Base-by-base conservation (phyloP, 2,888 invertebrate genomes). In the Oscheius sp. region DNA sequence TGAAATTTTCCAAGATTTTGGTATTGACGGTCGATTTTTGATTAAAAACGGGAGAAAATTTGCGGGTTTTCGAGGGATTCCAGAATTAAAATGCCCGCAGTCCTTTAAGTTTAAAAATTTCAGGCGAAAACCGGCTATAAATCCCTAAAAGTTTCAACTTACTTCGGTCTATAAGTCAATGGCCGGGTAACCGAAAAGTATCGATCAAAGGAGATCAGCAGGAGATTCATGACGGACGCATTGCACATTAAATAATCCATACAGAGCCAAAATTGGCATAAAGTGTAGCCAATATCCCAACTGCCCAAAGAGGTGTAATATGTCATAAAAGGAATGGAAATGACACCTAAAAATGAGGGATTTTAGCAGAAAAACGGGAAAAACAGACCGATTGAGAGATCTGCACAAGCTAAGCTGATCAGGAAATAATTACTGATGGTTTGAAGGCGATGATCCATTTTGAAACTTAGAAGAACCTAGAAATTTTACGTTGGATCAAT, bases 361-460 rank as follows among this genome's bases (percentile, higher is more conserved):
- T 63, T 21, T 18, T 21, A 3, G 35, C 3, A 9, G 35, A 9
- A 35, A 35, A 18, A 23, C 49, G 25, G 29, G 6, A 46, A 25
- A 27, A 6, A 46, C 45, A 45, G 21, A 0, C 97, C 98, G 85
- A 99, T 95, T 25, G 95, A 94, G 89, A 97, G 94, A 90, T 99
- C 98, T 64, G 98, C 98, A 72, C 98, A 94, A 73, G 98, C 97
- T 88, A 98, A 91, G 81, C 95, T 96, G 25, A 91, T 82, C 75
- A 99, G 92, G 91, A 98, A 99, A 90, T 97, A 97, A 91, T 97
- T 98, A 91, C 95, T 95, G 89, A 96, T 95, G 71, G 97, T 98
- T 91, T 96, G 97, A 78, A 99, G 92, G 89, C 97, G 95, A 89
- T 95, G 95, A 92, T 98, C 98, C 91, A 98, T 95, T 90, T 95